Percentiles rank a stretch among this genome's conserved stretches.
Conservation (phyloP, 2,797 vertebrate species). For the Podarcis lilfordi region DNA sequence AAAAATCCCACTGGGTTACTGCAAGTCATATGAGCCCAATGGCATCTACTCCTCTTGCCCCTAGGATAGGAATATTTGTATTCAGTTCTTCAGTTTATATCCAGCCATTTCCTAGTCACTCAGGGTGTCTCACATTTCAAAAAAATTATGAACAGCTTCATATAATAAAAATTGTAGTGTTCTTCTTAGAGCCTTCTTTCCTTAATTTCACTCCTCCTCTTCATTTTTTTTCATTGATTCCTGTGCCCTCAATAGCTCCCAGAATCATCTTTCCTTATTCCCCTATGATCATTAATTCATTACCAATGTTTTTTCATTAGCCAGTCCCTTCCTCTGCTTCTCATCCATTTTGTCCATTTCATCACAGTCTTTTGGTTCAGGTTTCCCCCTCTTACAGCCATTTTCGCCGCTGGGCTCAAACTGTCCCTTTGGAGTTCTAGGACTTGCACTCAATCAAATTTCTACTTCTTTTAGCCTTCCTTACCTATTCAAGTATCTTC, state of each 20-base stretch:
- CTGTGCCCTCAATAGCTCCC: background rate
- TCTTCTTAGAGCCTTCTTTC: background rate
- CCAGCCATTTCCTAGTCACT: background rate
- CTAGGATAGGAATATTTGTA: background rate
- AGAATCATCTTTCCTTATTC: background rate
- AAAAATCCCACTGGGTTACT: background rate
- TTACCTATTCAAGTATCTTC: background rate
- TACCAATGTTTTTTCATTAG: background rate
- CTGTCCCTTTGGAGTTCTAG: background rate
- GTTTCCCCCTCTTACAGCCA: background rate
- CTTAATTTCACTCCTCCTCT: background rate
- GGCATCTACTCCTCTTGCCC: background rate
- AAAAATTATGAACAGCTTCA: background rate
- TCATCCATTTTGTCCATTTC: background rate
- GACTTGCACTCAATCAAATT: background rate
- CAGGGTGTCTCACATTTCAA: background rate
- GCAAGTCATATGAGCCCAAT: background rate
- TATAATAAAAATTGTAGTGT: background rate
- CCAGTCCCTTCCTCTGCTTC: background rate
- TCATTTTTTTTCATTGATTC: background rate
- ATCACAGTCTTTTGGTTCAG: background rate
- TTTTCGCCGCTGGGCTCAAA: background rate
- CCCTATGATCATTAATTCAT: background rate
- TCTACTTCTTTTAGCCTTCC: background rate
- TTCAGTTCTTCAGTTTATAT: background rate